A percentile compares a stretch with the other conserved stretches of the same genome.
Evolutionary conservation across 2,113 vertebrate species (phyloP).

Genomic region (Otis tarda): DNA sequence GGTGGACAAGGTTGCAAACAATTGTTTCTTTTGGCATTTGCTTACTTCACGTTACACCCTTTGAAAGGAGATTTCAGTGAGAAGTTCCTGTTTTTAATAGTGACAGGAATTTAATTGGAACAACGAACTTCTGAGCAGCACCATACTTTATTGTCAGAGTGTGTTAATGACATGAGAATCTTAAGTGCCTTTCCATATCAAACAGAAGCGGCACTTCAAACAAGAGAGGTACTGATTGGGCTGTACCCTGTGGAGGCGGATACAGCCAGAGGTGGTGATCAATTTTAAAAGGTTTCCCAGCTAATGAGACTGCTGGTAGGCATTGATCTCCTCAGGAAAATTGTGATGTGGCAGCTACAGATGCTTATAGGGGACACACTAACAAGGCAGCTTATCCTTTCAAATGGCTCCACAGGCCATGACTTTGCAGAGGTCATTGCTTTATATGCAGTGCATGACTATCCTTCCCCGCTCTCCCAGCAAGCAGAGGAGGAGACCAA

Average conservation of each 20-base stretch:
- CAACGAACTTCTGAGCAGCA: neutral
- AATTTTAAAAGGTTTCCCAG: constrained; percentile 37
- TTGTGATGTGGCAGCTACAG: constrained; percentile 2
- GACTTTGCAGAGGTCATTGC: constrained; percentile 11
- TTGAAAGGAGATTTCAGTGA: neutral
- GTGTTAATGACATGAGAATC: neutral
- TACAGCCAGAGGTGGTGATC: neutral
- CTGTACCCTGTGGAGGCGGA: neutral
- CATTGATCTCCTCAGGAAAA: constrained; percentile 45
- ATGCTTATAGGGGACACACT: neutral
- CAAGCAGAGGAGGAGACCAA: neutral
- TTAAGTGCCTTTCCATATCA: neutral
- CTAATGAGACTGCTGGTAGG: constrained; percentile 32
- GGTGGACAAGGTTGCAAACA: neutral
- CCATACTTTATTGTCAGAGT: neutral
- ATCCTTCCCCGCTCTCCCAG: neutral
- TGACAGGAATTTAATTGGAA: neutral
- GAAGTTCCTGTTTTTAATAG: neutral
- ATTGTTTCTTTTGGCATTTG: neutral
- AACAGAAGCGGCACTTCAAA: neutral
- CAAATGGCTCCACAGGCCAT: neutral
- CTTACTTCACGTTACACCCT: neutral
- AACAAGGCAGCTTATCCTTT: constrained; percentile 33
- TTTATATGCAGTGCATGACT: neutral
- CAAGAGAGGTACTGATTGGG: neutral